Percentiles rank a stretch among this genome's conserved stretches.
Conservation (phyloP, 2,797 vertebrate genomes). For the Melanotaenia nigrans region DNA sequence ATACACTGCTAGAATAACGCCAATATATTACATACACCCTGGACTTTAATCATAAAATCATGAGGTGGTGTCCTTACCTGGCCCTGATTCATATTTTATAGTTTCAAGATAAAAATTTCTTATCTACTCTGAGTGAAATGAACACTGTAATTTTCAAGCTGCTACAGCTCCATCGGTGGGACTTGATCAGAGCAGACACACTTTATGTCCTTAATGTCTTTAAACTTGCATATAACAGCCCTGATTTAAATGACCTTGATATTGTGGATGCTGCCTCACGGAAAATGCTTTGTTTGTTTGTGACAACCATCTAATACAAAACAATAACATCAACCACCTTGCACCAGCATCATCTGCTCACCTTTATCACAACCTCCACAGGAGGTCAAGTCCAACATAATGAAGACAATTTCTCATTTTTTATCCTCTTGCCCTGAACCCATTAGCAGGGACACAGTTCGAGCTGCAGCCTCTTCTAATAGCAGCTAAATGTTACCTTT, state of each 20-base stretch:
- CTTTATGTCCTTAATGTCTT: neutral
- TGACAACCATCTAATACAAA: slow-evolving; percentile 1
- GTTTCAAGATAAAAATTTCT: neutral
- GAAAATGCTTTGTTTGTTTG: neutral
- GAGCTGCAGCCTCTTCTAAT: slow-evolving; percentile 28
- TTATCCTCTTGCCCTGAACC: slow-evolving; percentile 23
- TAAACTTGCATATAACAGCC: neutral
- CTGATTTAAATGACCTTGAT: neutral
- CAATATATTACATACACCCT: neutral
- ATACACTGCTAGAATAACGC: neutral
- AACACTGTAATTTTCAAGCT: neutral
- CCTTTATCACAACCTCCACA: slow-evolving; percentile 40
- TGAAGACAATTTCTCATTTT: slow-evolving; percentile 46
- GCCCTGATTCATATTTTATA: neutral
- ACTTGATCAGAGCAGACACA: neutral
- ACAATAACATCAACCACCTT: slow-evolving; percentile 7
- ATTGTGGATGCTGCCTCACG: neutral
- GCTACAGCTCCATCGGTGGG: neutral
- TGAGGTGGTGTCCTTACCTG: neutral
- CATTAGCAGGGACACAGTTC: slow-evolving; percentile 38
- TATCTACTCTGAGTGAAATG: neutral
- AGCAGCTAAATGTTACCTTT: slow-evolving; percentile 35
- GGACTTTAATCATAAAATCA: neutral
- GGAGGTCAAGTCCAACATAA: slow-evolving; percentile 56
- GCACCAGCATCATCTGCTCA: slow-evolving; percentile 11